These are phyloP conservation scores for Pimpla rufipes DNA, from an alignment of 2,888 invertebrate genomes.

Conservation along the genomic window DNA sequence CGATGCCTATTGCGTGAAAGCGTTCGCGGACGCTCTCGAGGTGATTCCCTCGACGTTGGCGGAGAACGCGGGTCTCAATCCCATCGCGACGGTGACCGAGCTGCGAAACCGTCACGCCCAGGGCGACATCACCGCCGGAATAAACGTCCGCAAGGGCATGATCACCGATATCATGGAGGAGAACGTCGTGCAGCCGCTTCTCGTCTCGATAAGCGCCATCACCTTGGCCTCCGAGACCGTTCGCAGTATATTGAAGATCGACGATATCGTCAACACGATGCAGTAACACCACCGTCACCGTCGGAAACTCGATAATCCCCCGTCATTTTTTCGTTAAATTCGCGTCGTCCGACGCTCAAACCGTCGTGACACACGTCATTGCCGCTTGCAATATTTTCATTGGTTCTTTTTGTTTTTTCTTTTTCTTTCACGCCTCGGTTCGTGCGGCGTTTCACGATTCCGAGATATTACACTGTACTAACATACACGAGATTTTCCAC, in stretches of 20 bases:
- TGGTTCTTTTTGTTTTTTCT: too few relatives aligned
- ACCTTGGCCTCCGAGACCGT: slow-evolving; percentile 98
- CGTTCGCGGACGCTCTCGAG: slow-evolving; percentile 98
- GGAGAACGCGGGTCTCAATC: slow-evolving; percentile 96
- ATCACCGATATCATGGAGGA: slow-evolving; percentile 99
- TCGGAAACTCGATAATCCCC: not conserved
- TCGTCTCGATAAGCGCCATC: slow-evolving; percentile 97
- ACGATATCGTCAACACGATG: slow-evolving; percentile 95
- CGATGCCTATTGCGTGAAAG: slow-evolving; percentile 97
- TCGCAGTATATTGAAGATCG: slow-evolving; percentile 99
- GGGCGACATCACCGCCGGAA: slow-evolving; percentile 95
- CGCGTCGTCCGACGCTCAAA: slow-evolving; percentile 2
- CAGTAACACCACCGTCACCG: slow-evolving; percentile 74
- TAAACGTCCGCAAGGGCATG: slow-evolving; percentile 98
- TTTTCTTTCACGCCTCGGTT: slow-evolving; percentile 26
- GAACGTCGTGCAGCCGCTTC: slow-evolving; percentile 98
- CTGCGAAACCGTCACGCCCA: slow-evolving; percentile 96
- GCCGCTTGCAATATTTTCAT: slow-evolving; percentile 40
- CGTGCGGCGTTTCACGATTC: slow-evolving; percentile 9
- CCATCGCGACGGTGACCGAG: slow-evolving; percentile 98
- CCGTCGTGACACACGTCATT: slow-evolving; percentile 11
- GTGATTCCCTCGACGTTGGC: slow-evolving; percentile 96
- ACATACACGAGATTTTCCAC: slow-evolving; percentile 36
- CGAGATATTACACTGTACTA: slow-evolving; percentile 35
- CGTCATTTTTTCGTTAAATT: slow-evolving; percentile 22